Conservation (phyloP, 2,888 invertebrate species). For the Metacarcinus magister region DNA sequence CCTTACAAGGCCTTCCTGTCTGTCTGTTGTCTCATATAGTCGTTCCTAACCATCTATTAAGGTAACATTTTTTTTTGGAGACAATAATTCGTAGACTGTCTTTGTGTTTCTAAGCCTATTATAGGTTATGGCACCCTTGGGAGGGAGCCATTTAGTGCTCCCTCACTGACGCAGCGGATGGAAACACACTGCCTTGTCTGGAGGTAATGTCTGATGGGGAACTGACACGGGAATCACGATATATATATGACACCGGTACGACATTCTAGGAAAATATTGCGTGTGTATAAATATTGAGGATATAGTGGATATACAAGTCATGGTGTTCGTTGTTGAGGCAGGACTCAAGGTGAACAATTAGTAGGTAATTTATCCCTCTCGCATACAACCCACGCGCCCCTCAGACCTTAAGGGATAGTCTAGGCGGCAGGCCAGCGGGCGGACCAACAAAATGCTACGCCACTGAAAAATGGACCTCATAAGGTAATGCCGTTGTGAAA, state of each 20-base stretch:
- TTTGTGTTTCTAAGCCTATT: not conserved
- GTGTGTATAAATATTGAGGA: not conserved
- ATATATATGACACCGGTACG: too few relatives aligned
- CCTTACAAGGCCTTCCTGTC: too few relatives aligned
- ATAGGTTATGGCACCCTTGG: not conserved
- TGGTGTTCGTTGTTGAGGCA: not conserved
- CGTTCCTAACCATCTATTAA: too few relatives aligned
- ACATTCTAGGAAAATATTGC: too few relatives aligned
- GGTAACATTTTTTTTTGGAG: not conserved
- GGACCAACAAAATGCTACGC: conserved; percentile 4
- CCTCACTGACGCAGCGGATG: not conserved
- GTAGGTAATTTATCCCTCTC: not conserved
- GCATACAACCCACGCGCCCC: not conserved
- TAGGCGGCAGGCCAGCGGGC: not conserved
- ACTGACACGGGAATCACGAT: not conserved
- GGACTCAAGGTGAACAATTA: not conserved
- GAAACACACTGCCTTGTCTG: not conserved
- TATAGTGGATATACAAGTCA: not conserved
- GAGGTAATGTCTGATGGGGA: not conserved
- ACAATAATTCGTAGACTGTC: not conserved
- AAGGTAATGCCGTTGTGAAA: conserved; percentile 41
- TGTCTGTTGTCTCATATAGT: too few relatives aligned
- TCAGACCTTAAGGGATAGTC: not conserved
- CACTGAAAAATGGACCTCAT: conserved; percentile 33
- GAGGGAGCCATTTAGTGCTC: not conserved